Evolutionary conservation across 2,888 invertebrate genomes (phyloP), one percentile per base, ranked within the genome.

Genomic region (Yponomeuta malinellus): DNA sequence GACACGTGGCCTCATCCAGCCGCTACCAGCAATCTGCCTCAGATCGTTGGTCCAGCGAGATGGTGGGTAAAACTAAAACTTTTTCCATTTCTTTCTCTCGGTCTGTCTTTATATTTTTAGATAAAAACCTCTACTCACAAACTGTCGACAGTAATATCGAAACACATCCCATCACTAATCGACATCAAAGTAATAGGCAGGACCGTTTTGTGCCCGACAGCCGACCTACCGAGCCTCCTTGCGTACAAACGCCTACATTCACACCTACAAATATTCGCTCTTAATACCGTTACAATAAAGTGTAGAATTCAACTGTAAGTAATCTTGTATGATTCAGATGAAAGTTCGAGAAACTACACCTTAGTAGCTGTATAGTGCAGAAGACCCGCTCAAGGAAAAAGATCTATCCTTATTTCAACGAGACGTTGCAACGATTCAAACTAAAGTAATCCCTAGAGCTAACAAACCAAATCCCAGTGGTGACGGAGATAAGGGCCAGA

Each of bases 161-260:
- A 15, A 15, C 52, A 65, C 10, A 10, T 33, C 12, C 65, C 65
- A 5, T 9, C 63, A 63, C 63, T 65, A 65, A 33, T 33, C 65
- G 29, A 65, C 69, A 69, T 69, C 69, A 69, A 69, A 69, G 69
- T 69, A 63, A 69, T 69, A 68, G 69, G 69, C 29, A 48, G 59
- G 48, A 69, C 52, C 69, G 52, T 69, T 69, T 69, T 69, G 69
- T 69, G 69, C 33, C 33, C 48, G 69, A 12, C 68, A 37, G 33
- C 43, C 59, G 59, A 63, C 52, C 37, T 23, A 23, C 12, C 31
- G 31, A 65, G 65, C 31, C 33, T 65, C 33, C 65, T 33, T 65
- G 31, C 10, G 52, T 59, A 15, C 52, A 59, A 59, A 59, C 52
- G 3, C 0, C 52, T 12, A 4, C 52, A 59, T 3, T 5, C 15